Base-by-base conservation (phyloP, 1,140 invertebrate species). In the Trichonephila inaurata region DNA sequence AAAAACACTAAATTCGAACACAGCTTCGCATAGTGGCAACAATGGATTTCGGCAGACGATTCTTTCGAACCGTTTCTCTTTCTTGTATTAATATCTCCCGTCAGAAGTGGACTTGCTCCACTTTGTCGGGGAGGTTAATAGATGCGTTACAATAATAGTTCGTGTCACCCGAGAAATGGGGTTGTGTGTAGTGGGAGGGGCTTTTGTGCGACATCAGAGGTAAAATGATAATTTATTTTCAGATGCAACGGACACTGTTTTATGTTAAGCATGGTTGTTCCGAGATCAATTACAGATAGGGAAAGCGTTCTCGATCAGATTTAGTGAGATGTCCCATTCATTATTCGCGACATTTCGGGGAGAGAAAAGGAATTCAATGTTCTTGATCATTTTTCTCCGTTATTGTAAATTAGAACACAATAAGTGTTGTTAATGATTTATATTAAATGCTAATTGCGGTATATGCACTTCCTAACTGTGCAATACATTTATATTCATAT, bases 71-170 rank as follows among this genome's bases (percentile, higher is more conserved):
- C 14, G n/a, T n/a, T 66, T n/a, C 64, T n/a, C 21, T n/a, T 72
- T 72, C 72, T 77, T 77, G 18, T 77, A 77, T 77, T 40, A 33
- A 33, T 77, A 40, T 19, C 24, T 14, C 16, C 4, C 18, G 72
- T 33, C 72, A 77, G 28, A 77, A 77, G 28, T 18, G 72, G 72
- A 40, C 72, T 19, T 77, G 72, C 33, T 40, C 72, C 72, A 40
- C 28, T 77, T 77, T 40, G 28, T 77, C 72, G 72, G 3, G 33
- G 72, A 33, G 72, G 72, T 77, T 77, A 77, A 77, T 77, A 77
- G 33, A 77, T 77, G 72, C 6, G 72, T 40, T 77, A 77, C 72
- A 33, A 77, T 77, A 77, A 77, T 77, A 77, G 72, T 77, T 77
- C 33, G 24, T 77, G 72, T 77, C 28, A 77, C 72, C 24, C 28